Base-by-base conservation (phyloP, 2,797 vertebrate species). In the Threskiornis aethiopicus region DNA sequence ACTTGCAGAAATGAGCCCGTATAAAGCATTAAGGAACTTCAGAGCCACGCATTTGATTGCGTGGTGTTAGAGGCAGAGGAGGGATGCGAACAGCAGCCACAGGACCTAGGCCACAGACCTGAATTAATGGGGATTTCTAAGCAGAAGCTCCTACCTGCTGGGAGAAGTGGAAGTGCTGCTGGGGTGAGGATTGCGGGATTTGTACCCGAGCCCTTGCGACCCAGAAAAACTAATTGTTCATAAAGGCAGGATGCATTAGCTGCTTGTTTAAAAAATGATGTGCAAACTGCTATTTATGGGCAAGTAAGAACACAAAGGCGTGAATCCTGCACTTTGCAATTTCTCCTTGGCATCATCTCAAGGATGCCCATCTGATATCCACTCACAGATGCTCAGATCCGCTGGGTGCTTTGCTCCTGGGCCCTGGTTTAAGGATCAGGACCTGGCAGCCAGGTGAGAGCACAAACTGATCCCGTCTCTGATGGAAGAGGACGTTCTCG, bases 1-100 rank as follows among this genome's bases (percentile, higher is more conserved):
- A 92, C 90, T 83, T 89, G 90, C 93, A 87, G 84, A 92, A 97
- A 93, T 71, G 67, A 97, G 84, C 82, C 84, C 84, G 61, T 31
- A 84, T 35, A 87, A 95, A 95, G 88, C 95, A 91, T 52, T 93
- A 80, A 93, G 87, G 92, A 78, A 61, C 59, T 87, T 89, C 71
- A 85, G 93, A 83, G 84, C 72, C 31, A 46, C 47, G 29, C 8
- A 10, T 80, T 80, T 90, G 95, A 89, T 83, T 90, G 75, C 0
- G 0, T 28, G 39, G 78, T 20, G 52, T 75, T 80, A 78, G 67
- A 73, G 64, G 35, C 55, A 84, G 78, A 76, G 59, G 75, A 51
- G 25, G 42, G 41, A 46, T 26, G 67, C 3, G 64, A 92, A 51
- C 3, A 67, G 75, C 86, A 73, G 51, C 28, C 62, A 21, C 42